Percentiles rank a stretch among this genome's conserved stretches.
These are phyloP conservation scores for Hydrolagus affinis DNA, from an alignment of 2,113 vertebrate species.

Conservation along the genomic window DNA sequence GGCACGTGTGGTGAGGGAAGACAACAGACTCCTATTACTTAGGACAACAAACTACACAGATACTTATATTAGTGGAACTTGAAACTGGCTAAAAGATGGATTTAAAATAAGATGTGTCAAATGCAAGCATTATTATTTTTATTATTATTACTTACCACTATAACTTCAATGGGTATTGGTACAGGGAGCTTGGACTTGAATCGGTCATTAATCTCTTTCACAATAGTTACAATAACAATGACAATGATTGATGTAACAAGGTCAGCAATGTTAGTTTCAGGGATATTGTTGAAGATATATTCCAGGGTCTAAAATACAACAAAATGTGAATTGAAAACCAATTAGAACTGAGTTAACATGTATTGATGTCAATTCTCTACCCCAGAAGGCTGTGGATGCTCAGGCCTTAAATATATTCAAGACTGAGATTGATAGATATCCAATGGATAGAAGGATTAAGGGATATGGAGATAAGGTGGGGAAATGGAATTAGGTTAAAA, in stretches of 20 bases:
- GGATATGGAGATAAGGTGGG: too few relatives aligned
- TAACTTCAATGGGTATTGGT: slow-evolving; percentile 85
- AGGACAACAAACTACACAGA: too few relatives aligned
- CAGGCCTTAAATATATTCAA: too few relatives aligned
- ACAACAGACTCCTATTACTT: too few relatives aligned
- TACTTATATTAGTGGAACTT: neutral
- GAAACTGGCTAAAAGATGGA: neutral
- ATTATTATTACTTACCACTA: slow-evolving; percentile 65
- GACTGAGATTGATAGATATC: too few relatives aligned
- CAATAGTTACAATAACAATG: slow-evolving; percentile 65
- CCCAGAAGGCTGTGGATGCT: too few relatives aligned
- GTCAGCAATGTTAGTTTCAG: slow-evolving; percentile 72
- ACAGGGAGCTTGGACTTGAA: slow-evolving; percentile 79
- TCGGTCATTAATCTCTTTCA: slow-evolving; percentile 85
- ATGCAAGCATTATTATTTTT: too few relatives aligned
- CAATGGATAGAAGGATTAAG: too few relatives aligned
- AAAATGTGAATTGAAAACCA: neutral
- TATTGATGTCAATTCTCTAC: neutral
- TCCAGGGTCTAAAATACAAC: slow-evolving; percentile 63
- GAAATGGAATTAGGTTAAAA: too few relatives aligned
- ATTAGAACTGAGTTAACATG: neutral
- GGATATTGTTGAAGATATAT: slow-evolving; percentile 68
- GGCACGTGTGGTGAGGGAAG: too few relatives aligned
- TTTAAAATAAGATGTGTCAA: too few relatives aligned
- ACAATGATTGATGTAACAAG: slow-evolving; percentile 75